Evolutionary conservation across 2,113 vertebrate species (phyloP).

Genomic region (Micromys minutus): DNA sequence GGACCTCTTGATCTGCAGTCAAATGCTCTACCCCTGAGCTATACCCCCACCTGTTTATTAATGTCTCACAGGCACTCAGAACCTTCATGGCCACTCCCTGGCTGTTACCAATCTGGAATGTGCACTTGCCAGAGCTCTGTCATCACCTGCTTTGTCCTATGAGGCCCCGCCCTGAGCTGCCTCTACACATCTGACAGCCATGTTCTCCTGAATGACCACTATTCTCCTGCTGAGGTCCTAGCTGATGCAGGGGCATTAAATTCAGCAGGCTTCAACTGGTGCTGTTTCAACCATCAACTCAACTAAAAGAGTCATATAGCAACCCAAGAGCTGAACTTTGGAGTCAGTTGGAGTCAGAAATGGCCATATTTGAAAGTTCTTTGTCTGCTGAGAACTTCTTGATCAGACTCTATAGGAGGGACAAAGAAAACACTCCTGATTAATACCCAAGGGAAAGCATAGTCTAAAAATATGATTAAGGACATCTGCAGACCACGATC

Average conservation of each 20-base stretch:
- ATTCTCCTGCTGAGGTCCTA: too few relatives aligned
- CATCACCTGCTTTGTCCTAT: not conserved
- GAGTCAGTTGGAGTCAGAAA: not conserved
- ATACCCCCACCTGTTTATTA: not conserved
- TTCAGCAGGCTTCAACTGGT: not conserved
- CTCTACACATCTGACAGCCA: not conserved
- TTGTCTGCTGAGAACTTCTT: not conserved
- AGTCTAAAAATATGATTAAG: not conserved
- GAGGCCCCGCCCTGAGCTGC: not conserved
- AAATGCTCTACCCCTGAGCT: constrained; percentile 41
- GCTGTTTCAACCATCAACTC: not conserved
- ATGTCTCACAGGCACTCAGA: not conserved
- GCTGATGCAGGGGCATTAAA: not conserved
- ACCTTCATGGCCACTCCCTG: not conserved
- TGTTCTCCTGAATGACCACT: not conserved
- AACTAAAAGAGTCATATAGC: not conserved
- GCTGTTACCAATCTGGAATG: too few relatives aligned
- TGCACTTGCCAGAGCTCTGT: not conserved
- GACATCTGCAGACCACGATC: too few relatives aligned
- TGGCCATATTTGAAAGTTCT: not conserved
- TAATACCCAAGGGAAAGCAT: not conserved
- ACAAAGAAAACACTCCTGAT: not conserved
- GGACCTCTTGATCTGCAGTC: constrained; percentile 27
- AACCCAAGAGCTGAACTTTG: not conserved
- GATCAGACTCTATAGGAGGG: not conserved